phyloP scores from a whole-genome alignment of 2,888 invertebrate species.

The Drosophila quasianomalipes region DNA sequence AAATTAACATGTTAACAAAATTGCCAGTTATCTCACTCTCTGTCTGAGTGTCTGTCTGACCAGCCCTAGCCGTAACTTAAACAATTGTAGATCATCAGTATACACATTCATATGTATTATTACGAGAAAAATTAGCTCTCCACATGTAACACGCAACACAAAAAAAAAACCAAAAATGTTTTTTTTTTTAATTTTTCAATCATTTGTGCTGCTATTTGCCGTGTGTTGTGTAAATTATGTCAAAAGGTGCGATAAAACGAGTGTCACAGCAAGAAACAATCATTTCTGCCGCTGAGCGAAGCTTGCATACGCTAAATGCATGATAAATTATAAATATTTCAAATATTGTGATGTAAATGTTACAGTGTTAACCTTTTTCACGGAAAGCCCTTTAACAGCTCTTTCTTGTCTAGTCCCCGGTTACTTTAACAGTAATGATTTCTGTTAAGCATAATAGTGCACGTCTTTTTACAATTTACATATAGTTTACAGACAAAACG shows the following conservation, averaged over 20 bases:
- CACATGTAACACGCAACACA: conserved; percentile 20
- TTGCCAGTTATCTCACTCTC: conserved; percentile 62
- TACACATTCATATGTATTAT: conserved; percentile 8
- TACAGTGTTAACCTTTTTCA: not conserved
- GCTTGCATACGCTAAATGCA: conserved; percentile 15
- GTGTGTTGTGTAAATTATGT: conserved; percentile 48
- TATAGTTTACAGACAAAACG: not conserved
- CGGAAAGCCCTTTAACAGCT: not conserved
- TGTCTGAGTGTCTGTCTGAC: conserved; percentile 18
- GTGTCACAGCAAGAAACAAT: conserved; percentile 22
- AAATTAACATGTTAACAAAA: conserved; percentile 80
- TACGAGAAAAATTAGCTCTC: not conserved
- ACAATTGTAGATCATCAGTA: conserved; percentile 31
- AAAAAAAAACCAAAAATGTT: conserved; percentile 12
- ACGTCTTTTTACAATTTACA: not conserved
- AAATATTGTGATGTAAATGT: not conserved
- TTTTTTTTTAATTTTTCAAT: conserved; percentile 15
- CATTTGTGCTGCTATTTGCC: conserved; percentile 30
- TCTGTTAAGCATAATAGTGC: not conserved
- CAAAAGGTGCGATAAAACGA: conserved; percentile 51
- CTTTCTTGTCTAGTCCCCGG: not conserved
- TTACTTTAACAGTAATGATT: not conserved
- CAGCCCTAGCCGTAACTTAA: conserved; percentile 26
- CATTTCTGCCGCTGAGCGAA: conserved; percentile 4
- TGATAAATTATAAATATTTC: not conserved